phyloP scores from a whole-genome alignment of 1,140 invertebrate genomes.

The Phortica variegata region DNA sequence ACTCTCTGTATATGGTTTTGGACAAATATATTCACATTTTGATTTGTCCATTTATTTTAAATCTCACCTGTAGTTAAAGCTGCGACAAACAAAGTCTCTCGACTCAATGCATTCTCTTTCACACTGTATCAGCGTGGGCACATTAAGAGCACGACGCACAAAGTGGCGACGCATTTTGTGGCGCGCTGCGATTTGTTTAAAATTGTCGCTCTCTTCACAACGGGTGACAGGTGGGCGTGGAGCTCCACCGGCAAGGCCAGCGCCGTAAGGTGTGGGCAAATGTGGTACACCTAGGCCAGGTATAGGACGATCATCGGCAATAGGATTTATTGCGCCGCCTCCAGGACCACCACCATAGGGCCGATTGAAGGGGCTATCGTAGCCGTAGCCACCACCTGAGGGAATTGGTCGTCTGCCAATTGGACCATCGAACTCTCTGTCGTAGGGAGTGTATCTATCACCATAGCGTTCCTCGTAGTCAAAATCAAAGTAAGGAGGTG shows the following conservation, averaged over 20 bases:
- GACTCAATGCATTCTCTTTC: constrained; percentile 80
- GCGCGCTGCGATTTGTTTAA: constrained; percentile 74
- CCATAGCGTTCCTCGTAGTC: constrained; percentile 52
- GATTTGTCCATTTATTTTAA: constrained; percentile 5
- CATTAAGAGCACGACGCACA: constrained; percentile 72
- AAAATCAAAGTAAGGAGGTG: constrained; percentile 47
- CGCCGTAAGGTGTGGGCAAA: constrained; percentile 34
- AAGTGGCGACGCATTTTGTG: constrained; percentile 77
- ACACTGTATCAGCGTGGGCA: constrained; percentile 73
- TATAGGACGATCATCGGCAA: constrained; percentile 40
- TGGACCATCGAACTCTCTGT: constrained; percentile 48
- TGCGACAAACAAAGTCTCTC: constrained; percentile 81
- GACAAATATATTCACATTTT: constrained; percentile 13
- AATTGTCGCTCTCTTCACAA: constrained; percentile 77
- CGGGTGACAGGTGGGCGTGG: constrained; percentile 56
- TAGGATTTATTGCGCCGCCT: constrained; percentile 19
- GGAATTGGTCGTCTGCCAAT: constrained; percentile 47
- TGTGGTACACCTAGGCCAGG: constrained; percentile 37
- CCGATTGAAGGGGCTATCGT: constrained; percentile 45
- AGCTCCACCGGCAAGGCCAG: constrained; percentile 26
- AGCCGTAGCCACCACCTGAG: constrained; percentile 44
- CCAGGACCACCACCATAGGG: constrained; percentile 22
- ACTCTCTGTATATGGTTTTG: constrained; percentile 56
- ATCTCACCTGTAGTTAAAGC: constrained; percentile 76
- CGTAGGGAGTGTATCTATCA: constrained; percentile 38